Evolutionary conservation across 2,797 vertebrate species (phyloP).

Genomic region (Labroides dimidiatus): DNA sequence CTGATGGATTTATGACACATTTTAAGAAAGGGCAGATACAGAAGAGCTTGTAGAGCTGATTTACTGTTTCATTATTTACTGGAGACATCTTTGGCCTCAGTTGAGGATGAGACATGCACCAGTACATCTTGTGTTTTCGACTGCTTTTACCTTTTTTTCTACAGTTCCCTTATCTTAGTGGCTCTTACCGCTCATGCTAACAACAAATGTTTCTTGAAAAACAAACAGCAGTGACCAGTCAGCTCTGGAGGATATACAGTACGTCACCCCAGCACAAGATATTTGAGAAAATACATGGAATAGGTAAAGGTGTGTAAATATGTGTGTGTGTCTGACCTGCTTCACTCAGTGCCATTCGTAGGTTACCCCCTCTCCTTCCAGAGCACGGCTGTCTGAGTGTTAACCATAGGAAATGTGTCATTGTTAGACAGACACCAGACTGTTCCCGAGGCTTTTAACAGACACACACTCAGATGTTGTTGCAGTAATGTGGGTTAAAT

Average conservation of each 20-base stretch:
- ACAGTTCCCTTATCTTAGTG: background rate
- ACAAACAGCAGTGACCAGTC: no score
- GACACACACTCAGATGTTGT: conserved; percentile 7
- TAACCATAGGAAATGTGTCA: conserved; percentile 12
- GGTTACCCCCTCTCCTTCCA: conserved; percentile 13
- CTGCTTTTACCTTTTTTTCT: background rate
- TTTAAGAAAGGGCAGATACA: background rate
- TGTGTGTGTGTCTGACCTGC: no score
- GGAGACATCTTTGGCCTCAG: background rate
- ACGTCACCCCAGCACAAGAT: no score
- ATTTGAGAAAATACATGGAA: no score
- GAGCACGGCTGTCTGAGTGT: background rate
- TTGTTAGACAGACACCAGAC: conserved; percentile 22
- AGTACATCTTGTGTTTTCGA: background rate
- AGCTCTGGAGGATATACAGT: no score
- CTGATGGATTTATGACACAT: conserved; percentile 23
- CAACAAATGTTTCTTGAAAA: background rate
- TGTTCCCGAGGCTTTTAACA: conserved; percentile 5
- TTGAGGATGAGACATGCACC: background rate
- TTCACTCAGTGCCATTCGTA: background rate
- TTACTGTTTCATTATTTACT: conserved; percentile 6
- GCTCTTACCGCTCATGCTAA: background rate
- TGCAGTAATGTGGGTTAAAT: conserved; percentile 49
- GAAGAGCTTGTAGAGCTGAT: background rate
- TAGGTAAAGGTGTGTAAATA: no score